Conservation (phyloP, 1,140 invertebrate species). For the Caenorhabditis brenneri region DNA sequence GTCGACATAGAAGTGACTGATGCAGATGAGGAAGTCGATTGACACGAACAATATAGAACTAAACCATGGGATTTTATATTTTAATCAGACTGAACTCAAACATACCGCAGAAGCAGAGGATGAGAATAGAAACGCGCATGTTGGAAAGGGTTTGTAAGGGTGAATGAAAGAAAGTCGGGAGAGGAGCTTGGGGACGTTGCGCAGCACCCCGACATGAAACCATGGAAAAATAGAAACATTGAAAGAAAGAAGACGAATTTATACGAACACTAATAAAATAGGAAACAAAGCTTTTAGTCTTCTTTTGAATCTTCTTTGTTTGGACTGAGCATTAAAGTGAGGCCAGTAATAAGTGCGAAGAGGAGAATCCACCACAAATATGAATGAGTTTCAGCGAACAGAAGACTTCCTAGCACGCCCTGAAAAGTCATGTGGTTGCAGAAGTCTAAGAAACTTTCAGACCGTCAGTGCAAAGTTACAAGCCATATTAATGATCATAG, state of each 20-base stretch:
- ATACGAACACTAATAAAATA: slow-evolving; percentile 20
- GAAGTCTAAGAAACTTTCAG: background rate
- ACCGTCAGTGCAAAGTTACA: slow-evolving; percentile 41
- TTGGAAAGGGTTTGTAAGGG: background rate
- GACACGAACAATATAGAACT: background rate
- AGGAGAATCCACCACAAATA: slow-evolving; percentile 33
- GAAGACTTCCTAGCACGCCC: slow-evolving; percentile 27
- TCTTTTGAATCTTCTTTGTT: background rate
- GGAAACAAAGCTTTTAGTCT: background rate
- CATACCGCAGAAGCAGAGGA: background rate
- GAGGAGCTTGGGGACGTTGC: background rate
- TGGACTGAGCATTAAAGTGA: slow-evolving; percentile 9
- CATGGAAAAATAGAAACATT: background rate
- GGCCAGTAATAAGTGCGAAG: background rate
- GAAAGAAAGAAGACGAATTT: background rate
- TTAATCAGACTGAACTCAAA: background rate
- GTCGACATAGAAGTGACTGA: background rate
- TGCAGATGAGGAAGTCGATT: background rate
- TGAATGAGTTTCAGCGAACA: slow-evolving; percentile 19
- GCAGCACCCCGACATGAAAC: background rate
- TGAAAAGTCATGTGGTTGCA: background rate
- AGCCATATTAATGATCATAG: slow-evolving; percentile 43
- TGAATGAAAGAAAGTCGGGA: background rate
- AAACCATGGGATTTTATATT: background rate
- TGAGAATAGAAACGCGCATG: background rate